These are phyloP conservation scores for Xyrichtys novacula DNA, from an alignment of 2,797 vertebrate genomes.

Conservation along the genomic window DNA sequence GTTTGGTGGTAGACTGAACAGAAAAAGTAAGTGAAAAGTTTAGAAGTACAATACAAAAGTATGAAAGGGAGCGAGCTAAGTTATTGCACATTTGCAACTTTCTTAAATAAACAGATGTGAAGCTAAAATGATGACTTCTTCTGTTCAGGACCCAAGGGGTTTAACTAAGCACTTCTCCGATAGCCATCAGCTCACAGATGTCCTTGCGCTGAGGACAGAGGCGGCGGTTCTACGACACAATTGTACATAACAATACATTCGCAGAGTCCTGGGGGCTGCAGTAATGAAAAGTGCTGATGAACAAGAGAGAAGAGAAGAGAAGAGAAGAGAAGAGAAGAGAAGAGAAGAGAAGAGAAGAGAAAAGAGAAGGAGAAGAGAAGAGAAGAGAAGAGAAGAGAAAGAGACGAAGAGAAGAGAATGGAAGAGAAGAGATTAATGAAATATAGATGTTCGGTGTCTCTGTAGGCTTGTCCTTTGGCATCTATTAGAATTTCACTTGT, in stretches of 20 bases:
- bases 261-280: neutral
- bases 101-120: slow-evolving; percentile 58
- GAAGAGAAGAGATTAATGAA: slow-evolving; percentile 21
- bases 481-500: slow-evolving; percentile 73
- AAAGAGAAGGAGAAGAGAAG: neutral
- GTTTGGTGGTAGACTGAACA: no score
- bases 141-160: slow-evolving; percentile 53
- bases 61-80: slow-evolving; percentile 27
- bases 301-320: neutral
- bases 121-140: slow-evolving; percentile 45
- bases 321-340: no score
- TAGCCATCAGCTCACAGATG: slow-evolving; percentile 61
- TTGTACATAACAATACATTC: slow-evolving; percentile 24
- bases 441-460: slow-evolving; percentile 53
- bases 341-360: no score
- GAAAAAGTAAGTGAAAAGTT: neutral
- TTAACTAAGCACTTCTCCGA: slow-evolving; percentile 67
- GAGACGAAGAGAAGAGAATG: slow-evolving; percentile 9
- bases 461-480: slow-evolving; percentile 64
- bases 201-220: slow-evolving; percentile 57
- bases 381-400: slow-evolving; percentile 3
- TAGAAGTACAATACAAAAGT: slow-evolving; percentile 12
- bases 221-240: slow-evolving; percentile 23
- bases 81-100: slow-evolving; percentile 56
- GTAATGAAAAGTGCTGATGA: neutral